Base-by-base conservation (phyloP, 2,888 invertebrate species). In the Watsonalla cultraria region DNA sequence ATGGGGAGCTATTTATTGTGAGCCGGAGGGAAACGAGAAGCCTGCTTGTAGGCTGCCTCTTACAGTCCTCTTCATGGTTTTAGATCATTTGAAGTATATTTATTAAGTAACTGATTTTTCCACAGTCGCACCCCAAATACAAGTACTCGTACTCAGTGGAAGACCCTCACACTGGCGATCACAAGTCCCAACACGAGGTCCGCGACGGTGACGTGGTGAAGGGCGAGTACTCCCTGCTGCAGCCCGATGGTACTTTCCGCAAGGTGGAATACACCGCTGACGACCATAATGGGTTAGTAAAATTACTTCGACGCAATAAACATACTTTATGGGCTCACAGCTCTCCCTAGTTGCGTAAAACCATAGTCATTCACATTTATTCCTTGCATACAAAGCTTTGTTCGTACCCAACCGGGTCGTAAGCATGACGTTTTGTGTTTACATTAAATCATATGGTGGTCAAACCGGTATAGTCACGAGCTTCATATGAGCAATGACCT, bases 151-250 rank as follows among this genome's bases (percentile, higher is more conserved):
- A 93, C 79, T 92, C 93, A 57, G 92, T 92, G 57, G 90, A 92
- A 60, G 93, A 93, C 66, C 91, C 90, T 1, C 92, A 92, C 69
- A 92, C 93, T 55, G 93, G 93, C 11, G 93, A 93, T 83, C 91
- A 92, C 80, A 93, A 93, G 77, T 90, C 92, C 68, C 93, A 93
- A 76, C 86, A 91, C 54, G 93, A 93, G 74, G 82, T 82, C 66
- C 90, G 91, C 47, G 92, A 92, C 72, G 94, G 94, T 33, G 92
- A 94, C 64, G 92, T 92, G 48, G 94, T 94, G 52, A 92, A 92
- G 75, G 94, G 94, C 56, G 92, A 93, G 66, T 94, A 94, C 82
- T 92, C 92, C 37, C 84, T 93, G 53, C 88, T 92, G 61, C 92
- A 93, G 73, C 92, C 93, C 24, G 92, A 92, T 68, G 93, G 93